These are phyloP conservation scores for Crematogaster levior DNA, from an alignment of 2,888 invertebrate species.

Conservation along the genomic window DNA sequence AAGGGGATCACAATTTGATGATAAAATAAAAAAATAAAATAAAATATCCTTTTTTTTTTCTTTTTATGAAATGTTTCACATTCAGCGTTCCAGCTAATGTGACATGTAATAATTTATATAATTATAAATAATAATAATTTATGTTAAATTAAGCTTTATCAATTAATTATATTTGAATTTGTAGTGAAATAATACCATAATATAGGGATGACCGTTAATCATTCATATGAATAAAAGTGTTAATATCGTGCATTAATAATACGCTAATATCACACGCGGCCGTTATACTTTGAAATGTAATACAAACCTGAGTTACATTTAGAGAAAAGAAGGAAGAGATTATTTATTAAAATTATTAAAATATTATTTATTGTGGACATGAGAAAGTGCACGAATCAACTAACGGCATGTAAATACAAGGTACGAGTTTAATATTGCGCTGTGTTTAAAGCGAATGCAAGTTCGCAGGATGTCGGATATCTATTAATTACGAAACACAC, in stretches of 20 bases:
- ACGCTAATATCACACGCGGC: not conserved
- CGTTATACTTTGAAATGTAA: not conserved
- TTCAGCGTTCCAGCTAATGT: not conserved
- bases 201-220: constrained; percentile 15
- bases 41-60: not conserved
- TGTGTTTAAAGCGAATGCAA: constrained; percentile 8
- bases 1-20: constrained; percentile 2
- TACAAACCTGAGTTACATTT: not conserved
- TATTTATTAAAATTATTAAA: constrained; percentile 8
- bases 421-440: constrained; percentile 15
- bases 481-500: constrained; percentile 29
- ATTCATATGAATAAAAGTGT: constrained; percentile 7
- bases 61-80: not conserved
- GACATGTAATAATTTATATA: constrained; percentile 3
- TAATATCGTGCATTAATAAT: not conserved
- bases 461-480: constrained; percentile 8
- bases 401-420: constrained; percentile 25
- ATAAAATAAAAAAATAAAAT: not conserved
- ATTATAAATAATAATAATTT: constrained; percentile 22
- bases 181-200: constrained; percentile 10
- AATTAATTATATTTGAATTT: constrained; percentile 28
- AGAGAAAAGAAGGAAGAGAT: not conserved
- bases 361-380: not conserved
- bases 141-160: constrained; percentile 4
- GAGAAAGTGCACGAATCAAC: constrained; percentile 7